Evolutionary conservation across 1,140 invertebrate genomes (phyloP).

Genomic region (Palaemon carinicauda): DNA sequence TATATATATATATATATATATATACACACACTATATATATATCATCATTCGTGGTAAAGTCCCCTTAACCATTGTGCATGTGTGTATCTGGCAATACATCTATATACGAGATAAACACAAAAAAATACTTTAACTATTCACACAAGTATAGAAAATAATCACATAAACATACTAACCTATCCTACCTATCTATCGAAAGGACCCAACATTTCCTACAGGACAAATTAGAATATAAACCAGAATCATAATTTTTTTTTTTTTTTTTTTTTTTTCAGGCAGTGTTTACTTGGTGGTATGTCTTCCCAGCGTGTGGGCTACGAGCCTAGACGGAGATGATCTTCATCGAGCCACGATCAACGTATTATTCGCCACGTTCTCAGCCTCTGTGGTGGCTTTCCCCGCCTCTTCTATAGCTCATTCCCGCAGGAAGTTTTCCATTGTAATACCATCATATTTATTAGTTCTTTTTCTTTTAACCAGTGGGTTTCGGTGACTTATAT

Average conservation of each 20-base stretch:
- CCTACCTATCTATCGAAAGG: neutral
- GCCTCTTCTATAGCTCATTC: slow-evolving; percentile 24
- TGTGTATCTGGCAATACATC: neutral
- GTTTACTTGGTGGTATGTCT: slow-evolving; percentile 20
- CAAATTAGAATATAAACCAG: too few relatives aligned
- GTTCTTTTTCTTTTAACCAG: too few relatives aligned
- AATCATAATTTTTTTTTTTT: neutral
- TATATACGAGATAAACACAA: neutral
- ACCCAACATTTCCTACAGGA: neutral
- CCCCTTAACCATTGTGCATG: too few relatives aligned
- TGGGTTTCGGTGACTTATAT: too few relatives aligned
- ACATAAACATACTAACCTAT: neutral
- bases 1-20: slow-evolving; percentile 14
- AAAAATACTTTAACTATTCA: neutral
- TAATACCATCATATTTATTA: too few relatives aligned
- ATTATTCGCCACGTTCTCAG: neutral
- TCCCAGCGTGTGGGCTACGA: neutral
- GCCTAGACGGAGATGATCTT: neutral
- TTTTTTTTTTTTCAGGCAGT: neutral
- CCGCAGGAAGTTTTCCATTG: slow-evolving; percentile 16
- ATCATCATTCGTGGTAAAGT: too few relatives aligned
- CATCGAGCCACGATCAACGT: slow-evolving; percentile 1
- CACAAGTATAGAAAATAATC: too few relatives aligned
- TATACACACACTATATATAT: too few relatives aligned
- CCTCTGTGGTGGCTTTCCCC: neutral